Percentiles rank a stretch among this genome's conserved stretches.
Conservation (phyloP, 2,888 invertebrate species). For the Sinodicranocentrus sp. region DNA sequence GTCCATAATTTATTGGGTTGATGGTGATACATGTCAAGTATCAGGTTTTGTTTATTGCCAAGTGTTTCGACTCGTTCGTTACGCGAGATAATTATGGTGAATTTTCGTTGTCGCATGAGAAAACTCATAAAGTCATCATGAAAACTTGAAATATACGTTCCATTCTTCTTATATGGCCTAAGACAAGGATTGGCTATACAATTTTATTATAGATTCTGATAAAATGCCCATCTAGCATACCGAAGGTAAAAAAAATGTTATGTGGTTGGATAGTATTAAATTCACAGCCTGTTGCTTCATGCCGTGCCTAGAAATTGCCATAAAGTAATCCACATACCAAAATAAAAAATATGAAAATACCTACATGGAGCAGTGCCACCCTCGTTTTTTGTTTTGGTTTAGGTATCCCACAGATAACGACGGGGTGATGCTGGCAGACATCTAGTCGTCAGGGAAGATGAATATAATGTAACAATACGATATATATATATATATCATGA, state of each 20-base stretch:
- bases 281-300: slow-evolving; percentile 15
- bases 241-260: neutral
- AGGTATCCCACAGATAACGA: slow-evolving; percentile 1
- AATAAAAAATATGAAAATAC: too few species aligned
- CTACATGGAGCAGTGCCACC: neutral
- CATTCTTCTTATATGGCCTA: slow-evolving; percentile 13
- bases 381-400: neutral
- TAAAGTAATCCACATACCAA: too few species aligned
- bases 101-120: slow-evolving; percentile 18
- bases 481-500: neutral
- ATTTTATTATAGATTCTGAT: too few species aligned
- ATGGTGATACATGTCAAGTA: slow-evolving; percentile 25
- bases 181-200: slow-evolving; percentile 15
- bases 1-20: slow-evolving; percentile 18
- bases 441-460: neutral
- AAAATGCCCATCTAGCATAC: neutral
- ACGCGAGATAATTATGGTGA: slow-evolving; percentile 9
- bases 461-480: neutral
- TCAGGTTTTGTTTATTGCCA: slow-evolving; percentile 24
- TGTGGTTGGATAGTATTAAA: neutral
- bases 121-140: slow-evolving; percentile 34
- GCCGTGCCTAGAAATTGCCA: slow-evolving; percentile 12
- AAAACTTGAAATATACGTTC: slow-evolving; percentile 22
- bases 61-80: neutral
- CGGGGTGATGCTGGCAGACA: neutral